A percentile compares a stretch with the other conserved stretches of the same genome.
These are phyloP conservation scores for Apogon talboti DNA, from an alignment of 2,797 vertebrate genomes.

Conservation along the genomic window DNA sequence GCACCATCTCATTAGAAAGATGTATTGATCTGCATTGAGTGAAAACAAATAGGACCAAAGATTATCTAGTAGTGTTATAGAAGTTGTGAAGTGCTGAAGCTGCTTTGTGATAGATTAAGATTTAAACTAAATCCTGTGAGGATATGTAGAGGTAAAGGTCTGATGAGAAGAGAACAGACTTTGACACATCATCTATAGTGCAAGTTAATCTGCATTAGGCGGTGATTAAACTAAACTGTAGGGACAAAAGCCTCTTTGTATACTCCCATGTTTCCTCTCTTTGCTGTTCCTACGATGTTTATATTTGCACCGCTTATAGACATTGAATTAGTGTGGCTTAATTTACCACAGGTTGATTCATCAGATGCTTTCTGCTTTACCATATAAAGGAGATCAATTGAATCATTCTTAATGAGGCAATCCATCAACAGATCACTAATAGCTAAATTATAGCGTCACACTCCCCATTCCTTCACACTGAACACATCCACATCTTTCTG, in stretches of 20 bases:
- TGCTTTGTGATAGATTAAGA: not conserved
- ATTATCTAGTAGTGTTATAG: not conserved
- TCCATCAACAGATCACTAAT: slow-evolving; percentile 69
- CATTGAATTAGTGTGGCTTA: slow-evolving; percentile 44
- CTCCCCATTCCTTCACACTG: slow-evolving; percentile 30
- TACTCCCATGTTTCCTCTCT: not conserved
- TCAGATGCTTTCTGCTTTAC: slow-evolving; percentile 46
- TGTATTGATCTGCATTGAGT: slow-evolving; percentile 41
- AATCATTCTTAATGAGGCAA: slow-evolving; percentile 68
- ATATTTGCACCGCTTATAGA: slow-evolving; percentile 31
- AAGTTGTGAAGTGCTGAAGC: not conserved
- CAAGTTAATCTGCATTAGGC: no score
- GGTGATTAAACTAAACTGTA: no score
- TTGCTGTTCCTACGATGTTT: slow-evolving; percentile 14
- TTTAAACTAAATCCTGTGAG: no score
- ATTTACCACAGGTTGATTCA: slow-evolving; percentile 57
- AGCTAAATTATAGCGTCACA: slow-evolving; percentile 54
- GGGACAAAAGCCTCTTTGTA: slow-evolving; percentile 17
- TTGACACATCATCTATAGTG: no score
- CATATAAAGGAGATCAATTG: slow-evolving; percentile 62
- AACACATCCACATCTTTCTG: slow-evolving; percentile 31
- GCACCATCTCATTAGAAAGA: slow-evolving; percentile 29
- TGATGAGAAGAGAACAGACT: no score
- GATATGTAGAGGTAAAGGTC: no score
- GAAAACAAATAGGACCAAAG: slow-evolving; percentile 7